Evolutionary conservation across 1,140 invertebrate genomes (phyloP).

Genomic region (Danaus melanippus): DNA sequence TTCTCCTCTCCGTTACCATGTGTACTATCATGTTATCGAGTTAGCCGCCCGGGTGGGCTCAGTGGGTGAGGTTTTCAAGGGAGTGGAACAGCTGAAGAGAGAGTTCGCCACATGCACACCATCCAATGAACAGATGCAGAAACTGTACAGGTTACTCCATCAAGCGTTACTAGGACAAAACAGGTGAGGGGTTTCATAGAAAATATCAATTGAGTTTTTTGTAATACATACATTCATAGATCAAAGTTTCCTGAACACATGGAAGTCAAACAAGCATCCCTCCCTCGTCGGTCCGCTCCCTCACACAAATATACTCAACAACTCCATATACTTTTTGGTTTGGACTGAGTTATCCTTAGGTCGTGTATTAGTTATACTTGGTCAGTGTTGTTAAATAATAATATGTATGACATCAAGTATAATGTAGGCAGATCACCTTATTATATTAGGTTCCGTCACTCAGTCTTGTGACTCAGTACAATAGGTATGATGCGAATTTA

Average conservation of each 20-base stretch:
- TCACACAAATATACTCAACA: neutral
- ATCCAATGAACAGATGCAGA: conserved; percentile 93
- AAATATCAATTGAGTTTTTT: neutral
- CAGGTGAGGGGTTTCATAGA: conserved; percentile 30
- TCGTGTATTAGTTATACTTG: too few species aligned
- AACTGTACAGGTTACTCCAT: conserved; percentile 90
- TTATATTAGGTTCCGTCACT: too few species aligned
- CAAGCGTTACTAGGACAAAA: conserved; percentile 83
- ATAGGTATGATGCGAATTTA: too few species aligned
- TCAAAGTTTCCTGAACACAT: conserved; percentile 4
- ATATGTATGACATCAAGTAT: too few species aligned
- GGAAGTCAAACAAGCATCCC: too few species aligned
- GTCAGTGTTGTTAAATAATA: too few species aligned
- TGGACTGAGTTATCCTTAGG: too few species aligned
- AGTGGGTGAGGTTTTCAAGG: conserved; percentile 84
- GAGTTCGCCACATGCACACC: conserved; percentile 88
- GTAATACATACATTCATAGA: conserved; percentile 4
- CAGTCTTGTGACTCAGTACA: too few species aligned
- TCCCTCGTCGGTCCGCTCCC: too few species aligned
- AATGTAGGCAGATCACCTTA: too few species aligned
- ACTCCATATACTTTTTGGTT: neutral
- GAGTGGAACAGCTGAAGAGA: conserved; percentile 85
- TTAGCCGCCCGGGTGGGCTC: conserved; percentile 90
- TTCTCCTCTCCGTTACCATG: conserved; percentile 90
- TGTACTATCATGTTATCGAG: conserved; percentile 92